phyloP scores from a whole-genome alignment of 2,797 vertebrate species.

The Lacerta agilis region DNA sequence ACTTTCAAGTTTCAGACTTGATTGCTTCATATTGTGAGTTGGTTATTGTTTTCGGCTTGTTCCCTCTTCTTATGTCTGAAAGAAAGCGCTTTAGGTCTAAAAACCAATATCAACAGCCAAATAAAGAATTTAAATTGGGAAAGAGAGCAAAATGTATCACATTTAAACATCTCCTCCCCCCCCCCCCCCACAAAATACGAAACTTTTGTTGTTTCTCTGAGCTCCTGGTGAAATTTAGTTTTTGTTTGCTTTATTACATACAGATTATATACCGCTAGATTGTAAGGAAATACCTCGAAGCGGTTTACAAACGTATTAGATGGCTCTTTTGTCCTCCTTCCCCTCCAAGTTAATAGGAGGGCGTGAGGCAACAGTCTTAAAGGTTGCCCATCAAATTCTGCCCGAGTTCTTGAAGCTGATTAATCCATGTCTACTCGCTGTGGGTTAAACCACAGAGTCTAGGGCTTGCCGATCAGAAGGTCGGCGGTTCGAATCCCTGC shows the following conservation, averaged over 20 bases:
- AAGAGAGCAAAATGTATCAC: background rate
- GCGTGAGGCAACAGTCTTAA: background rate
- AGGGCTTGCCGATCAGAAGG: too few species aligned
- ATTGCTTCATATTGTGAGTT: too few species aligned
- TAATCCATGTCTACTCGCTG: background rate
- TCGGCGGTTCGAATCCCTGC: too few species aligned
- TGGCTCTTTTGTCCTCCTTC: background rate
- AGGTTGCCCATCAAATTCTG: background rate
- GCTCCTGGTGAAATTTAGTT: too few species aligned
- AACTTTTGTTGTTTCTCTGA: background rate
- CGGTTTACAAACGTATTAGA: background rate
- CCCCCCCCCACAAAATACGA: background rate
- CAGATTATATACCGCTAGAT: too few species aligned
- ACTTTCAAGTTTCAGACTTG: background rate
- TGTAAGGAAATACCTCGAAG: too few species aligned
- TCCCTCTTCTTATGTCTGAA: background rate
- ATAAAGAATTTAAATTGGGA: background rate
- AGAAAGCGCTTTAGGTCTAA: background rate
- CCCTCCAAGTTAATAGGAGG: background rate
- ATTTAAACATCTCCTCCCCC: background rate
- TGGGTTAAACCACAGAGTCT: too few species aligned
- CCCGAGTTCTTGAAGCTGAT: background rate
- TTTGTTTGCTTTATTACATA: too few species aligned
- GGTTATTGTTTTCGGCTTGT: background rate
- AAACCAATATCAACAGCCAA: background rate